phyloP scores from a whole-genome alignment of 1,140 invertebrate genomes.

The Sitophilus oryzae region DNA sequence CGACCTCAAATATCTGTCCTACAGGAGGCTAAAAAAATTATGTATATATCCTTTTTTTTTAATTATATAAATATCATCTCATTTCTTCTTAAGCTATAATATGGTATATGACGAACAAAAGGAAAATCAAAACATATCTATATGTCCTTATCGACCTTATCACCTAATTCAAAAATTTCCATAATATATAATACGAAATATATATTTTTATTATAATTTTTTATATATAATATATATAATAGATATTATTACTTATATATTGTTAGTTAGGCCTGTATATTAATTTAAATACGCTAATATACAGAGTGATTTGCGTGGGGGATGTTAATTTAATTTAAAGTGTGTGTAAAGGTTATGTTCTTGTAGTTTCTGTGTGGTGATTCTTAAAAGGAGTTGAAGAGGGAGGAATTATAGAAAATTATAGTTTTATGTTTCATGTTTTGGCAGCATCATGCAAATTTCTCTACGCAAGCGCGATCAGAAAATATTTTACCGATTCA shows the following conservation, averaged over 20 bases:
- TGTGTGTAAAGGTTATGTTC: too few species aligned
- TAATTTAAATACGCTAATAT: slow-evolving; percentile 46
- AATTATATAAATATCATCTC: slow-evolving; percentile 37
- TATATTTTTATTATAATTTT: slow-evolving; percentile 32
- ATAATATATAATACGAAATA: neutral
- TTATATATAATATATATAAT: slow-evolving; percentile 40
- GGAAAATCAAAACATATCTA: too few species aligned
- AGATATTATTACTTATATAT: slow-evolving; percentile 43
- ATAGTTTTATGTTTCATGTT: too few species aligned
- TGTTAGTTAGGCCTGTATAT: slow-evolving; percentile 47
- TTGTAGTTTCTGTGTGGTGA: too few species aligned
- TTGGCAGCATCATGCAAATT: slow-evolving; percentile 9
- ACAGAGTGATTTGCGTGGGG: slow-evolving; percentile 42
- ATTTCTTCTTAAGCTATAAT: slow-evolving; percentile 32
- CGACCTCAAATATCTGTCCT: slow-evolving; percentile 41
- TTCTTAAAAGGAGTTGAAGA: too few species aligned
- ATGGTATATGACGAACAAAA: too few species aligned
- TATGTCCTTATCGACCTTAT: too few species aligned
- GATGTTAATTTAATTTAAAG: too few species aligned
- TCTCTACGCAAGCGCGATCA: neutral
- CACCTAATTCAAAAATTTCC: too few species aligned
- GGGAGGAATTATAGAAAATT: too few species aligned
- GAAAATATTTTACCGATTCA: neutral
- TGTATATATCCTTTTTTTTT: slow-evolving; percentile 37
- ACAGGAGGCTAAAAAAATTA: slow-evolving; percentile 43